A percentile compares a stretch with the other conserved stretches of the same genome.
phyloP scores from a whole-genome alignment of 2,113 vertebrate genomes.

The Ceratotherium simum region DNA sequence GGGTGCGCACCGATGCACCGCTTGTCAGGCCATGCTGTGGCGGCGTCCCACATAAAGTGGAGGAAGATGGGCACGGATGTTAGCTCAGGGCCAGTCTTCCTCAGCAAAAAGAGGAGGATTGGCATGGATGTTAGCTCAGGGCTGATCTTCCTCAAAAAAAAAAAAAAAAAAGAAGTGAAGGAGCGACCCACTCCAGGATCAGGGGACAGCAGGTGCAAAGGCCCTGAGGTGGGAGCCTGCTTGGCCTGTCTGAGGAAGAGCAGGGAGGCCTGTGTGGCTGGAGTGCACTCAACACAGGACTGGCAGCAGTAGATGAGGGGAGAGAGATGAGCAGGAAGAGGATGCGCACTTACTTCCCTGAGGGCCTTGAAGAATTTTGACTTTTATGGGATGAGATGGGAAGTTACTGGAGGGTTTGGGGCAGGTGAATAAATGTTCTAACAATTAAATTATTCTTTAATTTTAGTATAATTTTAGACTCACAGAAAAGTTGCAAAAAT shows the following conservation, averaged over 20 bases:
- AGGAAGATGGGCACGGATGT: too few relatives aligned
- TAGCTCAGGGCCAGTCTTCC: too few relatives aligned
- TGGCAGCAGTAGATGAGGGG: background rate
- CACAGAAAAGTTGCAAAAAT: constrained; percentile 11
- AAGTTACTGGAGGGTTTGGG: background rate
- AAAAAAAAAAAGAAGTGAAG: too few relatives aligned
- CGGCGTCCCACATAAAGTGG: too few relatives aligned
- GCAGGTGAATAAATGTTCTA: background rate
- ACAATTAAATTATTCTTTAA: background rate
- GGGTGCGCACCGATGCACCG: too few relatives aligned
- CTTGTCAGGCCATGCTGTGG: too few relatives aligned
- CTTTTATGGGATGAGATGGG: background rate
- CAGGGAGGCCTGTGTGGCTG: background rate
- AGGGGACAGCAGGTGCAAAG: background rate
- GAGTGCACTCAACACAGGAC: background rate
- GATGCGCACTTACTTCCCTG: background rate
- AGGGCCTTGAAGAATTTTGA: background rate
- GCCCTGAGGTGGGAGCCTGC: background rate
- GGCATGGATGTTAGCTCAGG: too few relatives aligned
- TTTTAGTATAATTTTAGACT: background rate
- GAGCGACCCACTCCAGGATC: background rate
- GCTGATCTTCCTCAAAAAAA: too few relatives aligned
- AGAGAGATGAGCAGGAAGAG: background rate
- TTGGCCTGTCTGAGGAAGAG: background rate
- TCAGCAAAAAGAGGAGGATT: too few relatives aligned